A percentile compares a stretch with the other conserved stretches of the same genome.
phyloP scores from a whole-genome alignment of 1,140 invertebrate genomes.

The Bombus balteatus region DNA sequence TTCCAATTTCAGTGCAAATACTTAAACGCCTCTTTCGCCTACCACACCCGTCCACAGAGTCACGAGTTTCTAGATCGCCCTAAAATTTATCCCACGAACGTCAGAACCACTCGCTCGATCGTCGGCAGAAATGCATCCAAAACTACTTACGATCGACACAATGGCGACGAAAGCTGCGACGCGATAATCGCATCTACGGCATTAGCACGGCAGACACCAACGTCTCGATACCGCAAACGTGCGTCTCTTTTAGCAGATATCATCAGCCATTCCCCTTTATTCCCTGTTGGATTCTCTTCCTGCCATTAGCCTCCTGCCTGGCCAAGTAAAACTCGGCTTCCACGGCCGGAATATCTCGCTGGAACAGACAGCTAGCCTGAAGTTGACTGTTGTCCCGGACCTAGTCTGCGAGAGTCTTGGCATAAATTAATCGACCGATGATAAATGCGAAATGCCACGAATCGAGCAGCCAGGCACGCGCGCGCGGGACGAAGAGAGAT shows the following conservation, averaged over 20 bases:
- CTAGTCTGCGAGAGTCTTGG: conserved; percentile 53
- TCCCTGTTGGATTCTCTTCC: conserved; percentile 38
- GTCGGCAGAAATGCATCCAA: conserved; percentile 22
- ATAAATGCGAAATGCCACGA: conserved; percentile 69
- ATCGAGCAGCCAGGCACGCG: conserved; percentile 20
- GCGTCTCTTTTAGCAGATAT: conserved; percentile 47
- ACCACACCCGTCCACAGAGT: not conserved
- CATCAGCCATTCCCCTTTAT: conserved; percentile 4
- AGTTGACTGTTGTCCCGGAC: conserved; percentile 41
- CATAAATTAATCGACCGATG: conserved; percentile 75
- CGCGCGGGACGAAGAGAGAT: not conserved
- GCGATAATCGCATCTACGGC: conserved; percentile 24
- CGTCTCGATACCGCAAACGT: conserved; percentile 31
- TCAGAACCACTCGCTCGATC: not conserved
- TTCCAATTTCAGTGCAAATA: not conserved
- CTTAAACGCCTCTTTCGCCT: not conserved
- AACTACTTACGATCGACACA: conserved; percentile 44
- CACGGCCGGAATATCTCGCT: conserved; percentile 38
- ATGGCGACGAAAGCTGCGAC: conserved; percentile 21
- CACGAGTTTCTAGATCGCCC: not conserved
- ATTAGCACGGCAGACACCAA: conserved; percentile 12
- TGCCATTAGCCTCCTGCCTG: conserved; percentile 52
- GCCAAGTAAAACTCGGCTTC: conserved; percentile 40
- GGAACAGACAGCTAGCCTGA: conserved; percentile 16
- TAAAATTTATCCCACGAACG: not conserved